Evolutionary conservation across 2,797 vertebrate genomes (phyloP), one percentile per base, ranked within the genome.

Genomic region (Brachyalestes nurse): DNA sequence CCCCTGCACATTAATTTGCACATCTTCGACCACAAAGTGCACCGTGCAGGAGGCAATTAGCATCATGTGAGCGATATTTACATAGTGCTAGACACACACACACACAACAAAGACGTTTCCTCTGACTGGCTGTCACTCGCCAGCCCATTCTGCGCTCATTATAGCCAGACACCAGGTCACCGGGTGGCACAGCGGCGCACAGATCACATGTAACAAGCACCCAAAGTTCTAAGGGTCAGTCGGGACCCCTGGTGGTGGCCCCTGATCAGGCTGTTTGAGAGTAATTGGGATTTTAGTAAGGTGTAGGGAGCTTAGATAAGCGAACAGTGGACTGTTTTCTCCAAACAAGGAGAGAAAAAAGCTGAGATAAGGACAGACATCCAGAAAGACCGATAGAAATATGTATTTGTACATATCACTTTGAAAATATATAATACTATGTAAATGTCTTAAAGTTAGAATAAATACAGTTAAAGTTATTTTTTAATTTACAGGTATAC

Each of bases 31-130:
- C 79, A 79, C 81, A 79, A 74, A 74, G 80, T 83, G 75, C 82
- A 79, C 28, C 12, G 28, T 80, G 87, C 88, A 85, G 73, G 79
- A 88, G 81, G 91, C 90, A 91, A 92, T 93, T 93, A 93, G 88
- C 88, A 88, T 72, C 25, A 87, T 87, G 88, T 89, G 89, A 90
- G 90, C 82, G 76, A 71, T 90, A 93, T 93, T 93, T 92, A 90
- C 90, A 92, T 89, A 91, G 90, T 80, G 84, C 76, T 83, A 88
- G 81, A 88, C 86, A 38, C 61, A 28, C 61, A 64, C 61, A 82
- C 89, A 80, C 83, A 89, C 85, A 91, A 91, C 90, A 91, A 90
- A 91, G 87, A 84, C 79, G 53, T 76, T 80, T 86, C 40, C 17
- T 88, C 65, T 85, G 77, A 6, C 67, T 79, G 79, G 69, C 81